These are phyloP conservation scores for Himalopsyche japonica DNA, from an alignment of 2,888 invertebrate genomes.

Conservation along the genomic window DNA sequence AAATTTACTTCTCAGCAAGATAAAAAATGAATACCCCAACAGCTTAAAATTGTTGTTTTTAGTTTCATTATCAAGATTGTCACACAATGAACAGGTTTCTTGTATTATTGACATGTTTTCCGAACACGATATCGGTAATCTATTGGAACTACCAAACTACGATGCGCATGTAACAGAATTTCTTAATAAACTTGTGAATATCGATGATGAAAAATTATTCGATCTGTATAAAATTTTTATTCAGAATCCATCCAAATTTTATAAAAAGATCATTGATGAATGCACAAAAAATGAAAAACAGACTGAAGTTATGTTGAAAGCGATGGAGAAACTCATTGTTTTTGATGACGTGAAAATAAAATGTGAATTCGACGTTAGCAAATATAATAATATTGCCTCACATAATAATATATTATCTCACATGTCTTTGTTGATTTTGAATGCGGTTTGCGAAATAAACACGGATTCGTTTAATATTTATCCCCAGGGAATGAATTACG, in stretches of 20 bases:
- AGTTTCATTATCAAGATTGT: neutral
- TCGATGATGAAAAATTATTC: constrained; percentile 2
- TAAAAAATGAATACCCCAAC: constrained; percentile 5
- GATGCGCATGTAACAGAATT: constrained; percentile 19
- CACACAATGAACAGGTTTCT: neutral
- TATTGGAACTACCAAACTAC: constrained; percentile 24
- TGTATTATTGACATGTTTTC: constrained; percentile 7
- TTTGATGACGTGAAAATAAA: constrained; percentile 12
- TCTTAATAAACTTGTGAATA: constrained; percentile 30
- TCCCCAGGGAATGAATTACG: neutral
- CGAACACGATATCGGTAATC: neutral
- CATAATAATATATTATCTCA: no score
- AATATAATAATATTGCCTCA: neutral
- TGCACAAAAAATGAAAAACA: constrained; percentile 9
- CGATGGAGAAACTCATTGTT: constrained; percentile 12
- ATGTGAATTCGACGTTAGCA: neutral
- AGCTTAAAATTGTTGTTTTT: constrained; percentile 11
- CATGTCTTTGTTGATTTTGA: constrained; percentile 7
- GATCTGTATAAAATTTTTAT: constrained; percentile 25
- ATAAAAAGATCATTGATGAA: constrained; percentile 3
- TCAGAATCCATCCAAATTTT: constrained; percentile 31
- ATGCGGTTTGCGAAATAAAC: constrained; percentile 12
- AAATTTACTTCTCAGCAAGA: neutral
- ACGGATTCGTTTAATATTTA: neutral
- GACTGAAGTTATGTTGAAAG: constrained; percentile 6